Evolutionary conservation across 2,797 vertebrate genomes (phyloP), one percentile per base, ranked within the genome.

Genomic region (Hyperoplus lanceolatus): DNA sequence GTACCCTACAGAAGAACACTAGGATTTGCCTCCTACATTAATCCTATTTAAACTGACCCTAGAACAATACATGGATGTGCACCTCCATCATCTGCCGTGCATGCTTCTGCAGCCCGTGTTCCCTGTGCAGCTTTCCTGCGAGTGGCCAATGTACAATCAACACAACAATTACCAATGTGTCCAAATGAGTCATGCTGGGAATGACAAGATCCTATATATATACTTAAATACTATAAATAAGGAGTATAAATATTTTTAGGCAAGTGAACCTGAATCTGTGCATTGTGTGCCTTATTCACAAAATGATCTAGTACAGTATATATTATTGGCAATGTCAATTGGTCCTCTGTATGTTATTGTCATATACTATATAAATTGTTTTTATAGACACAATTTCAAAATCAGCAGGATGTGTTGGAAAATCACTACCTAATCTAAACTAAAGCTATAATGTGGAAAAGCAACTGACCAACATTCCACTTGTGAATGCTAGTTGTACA

Each of bases 231-330:
- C 75, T 91, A 96, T 90, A 96, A 90, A 95, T 95, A 95, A 92
- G 96, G 95, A 96, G 95, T 96, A 96, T 90, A 95, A 81, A 94
- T 95, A 95, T 96, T 94, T 95, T 94, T 95, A 93, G 94, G 96
- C 96, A 94, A 95, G 96, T 97, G 96, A 97, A 98, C 96, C 97
- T 95, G 96, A 96, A 97, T 98, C 96, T 97, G 97, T 99, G 97
- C 97, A 98, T 98, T 96, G 96, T 97, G 97, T 99, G 98, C 97
- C 97, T 99, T 99, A 99, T 96, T 96, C 96, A 97, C 93, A 91
- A 94, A 95, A 95, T 94, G 90, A 94, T 94, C 94, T 91, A 77
- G 93, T 91, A 90, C 87, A 88, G 70, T 90, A 94, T 95, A 95
- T 84, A 83, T 81, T 93, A 95, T 90, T 85, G 95, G 95, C 93